phyloP scores from a whole-genome alignment of 1,140 invertebrate species.

The Saccostrea glomerata region DNA sequence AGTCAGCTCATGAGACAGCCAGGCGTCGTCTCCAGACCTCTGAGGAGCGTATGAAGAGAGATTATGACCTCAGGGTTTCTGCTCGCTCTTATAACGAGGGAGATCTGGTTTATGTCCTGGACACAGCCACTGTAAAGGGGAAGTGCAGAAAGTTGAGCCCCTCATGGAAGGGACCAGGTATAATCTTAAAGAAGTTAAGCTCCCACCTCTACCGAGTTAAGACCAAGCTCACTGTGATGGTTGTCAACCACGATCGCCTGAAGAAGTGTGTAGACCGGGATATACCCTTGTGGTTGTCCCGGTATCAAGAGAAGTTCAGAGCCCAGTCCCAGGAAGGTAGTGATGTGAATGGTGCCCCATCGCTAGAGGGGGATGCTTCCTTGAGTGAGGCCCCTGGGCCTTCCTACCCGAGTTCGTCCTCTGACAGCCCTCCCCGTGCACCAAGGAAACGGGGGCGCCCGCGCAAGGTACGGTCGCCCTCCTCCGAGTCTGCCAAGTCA shows the following conservation, averaged over 20 bases:
- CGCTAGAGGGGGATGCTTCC: no score
- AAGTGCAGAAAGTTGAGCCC: slow-evolving; percentile 7
- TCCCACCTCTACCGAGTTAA: not conserved
- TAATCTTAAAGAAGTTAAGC: slow-evolving; percentile 33
- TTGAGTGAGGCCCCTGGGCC: no score
- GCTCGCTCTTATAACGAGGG: not conserved
- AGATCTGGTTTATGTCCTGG: slow-evolving; percentile 15
- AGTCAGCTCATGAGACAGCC: not conserved
- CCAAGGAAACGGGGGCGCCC: no score
- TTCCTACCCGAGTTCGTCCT: no score
- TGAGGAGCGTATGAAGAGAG: not conserved
- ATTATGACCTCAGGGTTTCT: not conserved
- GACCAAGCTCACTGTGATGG: not conserved
- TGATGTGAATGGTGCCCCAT: no score
- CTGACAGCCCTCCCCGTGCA: no score
- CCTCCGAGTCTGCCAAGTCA: no score
- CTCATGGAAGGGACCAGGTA: slow-evolving; percentile 8
- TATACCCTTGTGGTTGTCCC: not conserved
- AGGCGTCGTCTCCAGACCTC: slow-evolving; percentile 1
- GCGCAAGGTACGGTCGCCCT: no score
- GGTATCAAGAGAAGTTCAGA: not conserved
- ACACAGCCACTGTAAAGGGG: slow-evolving; percentile 23
- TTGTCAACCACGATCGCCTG: not conserved
- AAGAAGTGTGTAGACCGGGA: not conserved
- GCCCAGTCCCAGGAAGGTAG: no score